These are phyloP conservation scores for Pseudopipra pipra DNA, from an alignment of 2,113 vertebrate genomes.

Conservation along the genomic window DNA sequence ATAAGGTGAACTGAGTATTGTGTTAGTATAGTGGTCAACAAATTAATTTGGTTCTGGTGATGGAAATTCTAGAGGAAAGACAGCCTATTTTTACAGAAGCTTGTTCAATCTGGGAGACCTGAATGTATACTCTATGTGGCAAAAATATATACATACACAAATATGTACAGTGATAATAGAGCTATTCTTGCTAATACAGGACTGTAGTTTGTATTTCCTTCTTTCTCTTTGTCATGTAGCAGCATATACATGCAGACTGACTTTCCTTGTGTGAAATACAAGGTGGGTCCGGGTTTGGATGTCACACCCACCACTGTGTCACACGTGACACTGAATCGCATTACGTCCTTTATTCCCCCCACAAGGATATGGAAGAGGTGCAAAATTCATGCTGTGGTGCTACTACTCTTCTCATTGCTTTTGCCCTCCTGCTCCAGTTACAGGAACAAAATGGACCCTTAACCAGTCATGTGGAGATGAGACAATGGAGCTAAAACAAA, in stretches of 20 bases:
- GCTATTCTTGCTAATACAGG: constrained; percentile 49
- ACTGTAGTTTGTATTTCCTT: neutral
- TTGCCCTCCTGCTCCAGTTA: neutral
- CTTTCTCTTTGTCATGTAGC: neutral
- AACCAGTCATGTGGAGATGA: neutral
- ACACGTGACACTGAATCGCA: no score
- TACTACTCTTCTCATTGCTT: neutral
- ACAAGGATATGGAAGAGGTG: neutral
- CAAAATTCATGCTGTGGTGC: constrained; percentile 24
- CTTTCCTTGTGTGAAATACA: neutral
- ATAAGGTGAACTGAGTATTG: neutral
- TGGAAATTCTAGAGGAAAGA: neutral
- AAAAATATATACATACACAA: neutral
- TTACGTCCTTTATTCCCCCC: neutral
- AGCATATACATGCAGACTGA: neutral
- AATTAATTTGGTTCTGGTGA: neutral
- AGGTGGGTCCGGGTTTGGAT: neutral
- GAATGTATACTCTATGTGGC: constrained; percentile 18
- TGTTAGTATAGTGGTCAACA: neutral
- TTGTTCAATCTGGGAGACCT: constrained; percentile 12
- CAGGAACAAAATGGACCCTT: neutral
- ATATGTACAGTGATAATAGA: constrained; percentile 36
- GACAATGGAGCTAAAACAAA: neutral
- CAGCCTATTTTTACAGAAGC: neutral
- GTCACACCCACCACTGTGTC: neutral